phyloP scores from a whole-genome alignment of 2,797 vertebrate species.

The Micropoecilia bifurca region DNA sequence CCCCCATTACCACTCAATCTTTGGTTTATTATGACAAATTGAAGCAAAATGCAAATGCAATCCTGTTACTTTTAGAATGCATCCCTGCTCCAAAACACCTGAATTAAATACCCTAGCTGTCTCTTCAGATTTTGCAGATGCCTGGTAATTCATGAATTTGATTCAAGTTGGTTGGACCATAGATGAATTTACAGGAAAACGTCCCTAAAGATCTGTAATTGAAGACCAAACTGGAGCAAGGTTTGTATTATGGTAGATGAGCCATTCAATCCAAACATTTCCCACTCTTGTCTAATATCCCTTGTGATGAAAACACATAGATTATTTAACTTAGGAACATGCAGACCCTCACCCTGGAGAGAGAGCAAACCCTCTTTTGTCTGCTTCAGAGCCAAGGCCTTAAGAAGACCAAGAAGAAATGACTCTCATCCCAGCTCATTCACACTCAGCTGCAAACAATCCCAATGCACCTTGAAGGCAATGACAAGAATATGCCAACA shows the following conservation, averaged over 20 bases:
- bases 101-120: not conserved
- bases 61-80: not conserved
- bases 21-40: not conserved
- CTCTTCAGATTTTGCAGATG: not conserved
- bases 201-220: not conserved
- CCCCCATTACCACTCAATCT: not conserved
- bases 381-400: not conserved
- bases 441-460: not conserved
- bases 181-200: not conserved
- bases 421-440: not conserved
- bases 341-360: not conserved
- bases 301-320: not conserved
- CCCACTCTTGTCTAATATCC: not conserved
- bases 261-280: not conserved
- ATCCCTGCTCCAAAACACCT: too few relatives aligned
- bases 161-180: not conserved
- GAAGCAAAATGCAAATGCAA: not conserved
- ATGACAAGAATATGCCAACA: not conserved
- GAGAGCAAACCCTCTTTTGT: not conserved
- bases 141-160: not conserved
- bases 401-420: not conserved
- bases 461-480: not conserved
- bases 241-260: not conserved
- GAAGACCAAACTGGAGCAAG: not conserved
- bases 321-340: not conserved